Evolutionary conservation across 2,113 vertebrate genomes (phyloP), one percentile per base, ranked within the genome.

Genomic region (Donacobius atricapilla): DNA sequence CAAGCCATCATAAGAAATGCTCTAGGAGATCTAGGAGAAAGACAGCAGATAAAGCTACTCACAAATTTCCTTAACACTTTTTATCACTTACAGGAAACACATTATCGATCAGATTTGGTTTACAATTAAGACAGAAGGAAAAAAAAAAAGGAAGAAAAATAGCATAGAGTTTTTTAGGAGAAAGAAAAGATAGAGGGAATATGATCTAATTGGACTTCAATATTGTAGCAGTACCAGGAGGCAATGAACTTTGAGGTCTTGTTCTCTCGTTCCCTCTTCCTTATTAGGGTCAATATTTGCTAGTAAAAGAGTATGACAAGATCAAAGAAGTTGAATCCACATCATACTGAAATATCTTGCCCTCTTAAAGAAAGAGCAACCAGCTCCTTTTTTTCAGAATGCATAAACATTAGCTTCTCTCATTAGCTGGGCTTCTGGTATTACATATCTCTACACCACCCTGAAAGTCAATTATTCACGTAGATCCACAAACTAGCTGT

Each of bases 341-440:
- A 47, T 72, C 13, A 53, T 44, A 68, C 7, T 61, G 37, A 63
- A 65, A 21, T 51, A 63, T n/a, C 31, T 63, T 80, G 6, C 5
- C 24, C 21, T 48, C 27, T 66, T 53, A 83, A 44, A 54, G 19
- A 15, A 44, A 54, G 12, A 27, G 54, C 3, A 25, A 9, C 4
- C 1, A 0, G 0, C 7, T 9, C 24, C 11, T 4, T 42, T 70
- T 58, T 54, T 61, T 30, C 22, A 30, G 64, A 71, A 31, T 42
- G 7, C 15, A 11, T 44, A 15, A 25, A 6, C 13, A 56, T 39
- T 66, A 35, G 28, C 6, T 23, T 76, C 7, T 77, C 12, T 45
- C 19, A 45, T 13, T 72, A 58, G 8, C 9, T 72, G 7, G 90
- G 9, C 1, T 83, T 84, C 72, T 68, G n/a, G 7, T 15, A 16